A percentile compares a stretch with the other conserved stretches of the same genome.
These are phyloP conservation scores for Caenorhabditis elegans DNA, from an alignment of 1,140 invertebrate species.

Conservation along the genomic window DNA sequence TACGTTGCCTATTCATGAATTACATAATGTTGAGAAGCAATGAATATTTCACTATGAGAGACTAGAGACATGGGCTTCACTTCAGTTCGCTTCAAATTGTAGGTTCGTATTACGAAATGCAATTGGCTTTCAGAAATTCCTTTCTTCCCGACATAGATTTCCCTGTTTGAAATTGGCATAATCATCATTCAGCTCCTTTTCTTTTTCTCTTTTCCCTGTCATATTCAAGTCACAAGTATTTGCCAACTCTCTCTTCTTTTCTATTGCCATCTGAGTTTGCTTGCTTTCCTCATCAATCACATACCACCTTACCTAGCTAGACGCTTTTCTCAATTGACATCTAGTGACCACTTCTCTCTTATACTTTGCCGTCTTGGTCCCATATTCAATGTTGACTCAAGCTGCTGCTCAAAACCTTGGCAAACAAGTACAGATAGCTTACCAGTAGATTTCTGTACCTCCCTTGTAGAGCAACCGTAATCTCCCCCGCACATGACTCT, in stretches of 20 bases:
- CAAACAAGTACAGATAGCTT: conserved; percentile 12
- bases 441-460: neutral
- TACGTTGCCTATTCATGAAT: neutral
- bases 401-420: neutral
- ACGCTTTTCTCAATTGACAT: conserved; percentile 25
- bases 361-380: neutral
- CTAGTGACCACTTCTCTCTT: conserved; percentile 29
- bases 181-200: neutral
- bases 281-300: conserved; percentile 22
- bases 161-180: neutral
- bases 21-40: neutral
- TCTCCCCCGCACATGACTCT: neutral
- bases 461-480: neutral
- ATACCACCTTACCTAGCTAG: conserved; percentile 10
- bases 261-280: conserved; percentile 13
- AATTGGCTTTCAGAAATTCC: neutral
- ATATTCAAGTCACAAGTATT: conserved; percentile 21
- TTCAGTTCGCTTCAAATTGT: conserved; percentile 7
- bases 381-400: neutral
- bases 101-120: conserved; percentile 3
- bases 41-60: conserved; percentile 27
- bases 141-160: neutral
- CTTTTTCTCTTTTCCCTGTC: neutral
- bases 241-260: neutral
- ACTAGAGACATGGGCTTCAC: neutral